Evolutionary conservation across 1,140 invertebrate species (phyloP), one percentile per base, ranked within the genome.

Genomic region (Drusus annulatus): DNA sequence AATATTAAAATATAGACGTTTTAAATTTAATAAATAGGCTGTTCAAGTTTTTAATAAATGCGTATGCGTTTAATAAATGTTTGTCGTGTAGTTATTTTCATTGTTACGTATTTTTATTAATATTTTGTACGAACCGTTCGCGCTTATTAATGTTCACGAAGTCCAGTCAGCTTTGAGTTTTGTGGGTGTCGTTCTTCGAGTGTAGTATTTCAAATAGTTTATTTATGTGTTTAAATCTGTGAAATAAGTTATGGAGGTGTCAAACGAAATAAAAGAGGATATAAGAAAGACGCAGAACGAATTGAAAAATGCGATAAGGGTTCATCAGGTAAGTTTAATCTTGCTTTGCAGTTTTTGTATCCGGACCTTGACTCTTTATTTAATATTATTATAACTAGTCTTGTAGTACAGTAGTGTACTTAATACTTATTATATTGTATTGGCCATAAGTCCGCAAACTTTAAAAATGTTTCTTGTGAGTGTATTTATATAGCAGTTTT

Each of bases 281-380:
- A 93, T 94, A 85, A 86, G 90, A 62, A 87, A 88, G 84, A 91
- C 92, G 84, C 93, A 94, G 87, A 90, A 88, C 80, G 91, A 93
- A 83, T 88, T 94, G 86, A 93, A 91, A 90, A 91, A 91, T 86
- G 92, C 92, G 80, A 93, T 94, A 86, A 87, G 90, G 84, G 88
- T 92, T 88, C 93, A 93, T 90, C 92, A 93, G 92, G 93, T 93
- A 88, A 91, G 87, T 88, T 80, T 80, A 82, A 76, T 77, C 80
- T 62, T 65, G 62, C n/a, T 78, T 62, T 65, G 54, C 25, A 79
- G 58, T 79, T 71, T 79, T 63, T 10, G 58, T 80, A 60, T 69
- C 60, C 75, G 76, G 76, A 75, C 62, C 28, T 76, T 63, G 76
- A 60, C 50, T 68, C n/a, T 68, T 68, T 17, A 45, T 45, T 45